A percentile compares a stretch with the other conserved stretches of the same genome.
phyloP scores from a whole-genome alignment of 2,797 vertebrate species.

The Acanthurus tractus region DNA sequence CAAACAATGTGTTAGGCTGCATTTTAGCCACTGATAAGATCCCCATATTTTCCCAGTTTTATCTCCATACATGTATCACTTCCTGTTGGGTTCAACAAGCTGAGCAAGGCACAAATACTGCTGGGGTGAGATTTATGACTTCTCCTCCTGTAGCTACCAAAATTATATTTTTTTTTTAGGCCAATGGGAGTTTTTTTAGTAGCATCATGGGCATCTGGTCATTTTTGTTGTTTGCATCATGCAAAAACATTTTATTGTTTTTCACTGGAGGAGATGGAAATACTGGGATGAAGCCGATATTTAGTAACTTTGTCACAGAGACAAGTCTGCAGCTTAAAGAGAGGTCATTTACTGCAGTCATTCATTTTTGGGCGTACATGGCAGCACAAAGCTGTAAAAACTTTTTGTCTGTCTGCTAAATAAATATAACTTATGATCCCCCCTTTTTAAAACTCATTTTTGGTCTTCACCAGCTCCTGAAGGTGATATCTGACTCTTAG shows the following conservation, averaged over 20 bases:
- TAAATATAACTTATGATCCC: not conserved
- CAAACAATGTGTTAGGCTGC: slow-evolving; percentile 24
- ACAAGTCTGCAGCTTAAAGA: no score
- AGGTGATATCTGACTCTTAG: not conserved
- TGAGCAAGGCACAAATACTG: not conserved
- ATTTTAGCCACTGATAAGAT: slow-evolving; percentile 26
- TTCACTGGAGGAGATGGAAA: slow-evolving; percentile 2
- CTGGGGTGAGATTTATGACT: not conserved
- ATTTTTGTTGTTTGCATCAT: not conserved
- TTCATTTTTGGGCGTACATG: not conserved
- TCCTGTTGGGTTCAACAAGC: slow-evolving; percentile 23
- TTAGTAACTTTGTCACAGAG: no score
- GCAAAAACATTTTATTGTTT: slow-evolving; percentile 6
- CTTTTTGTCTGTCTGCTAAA: not conserved
- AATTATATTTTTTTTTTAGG: slow-evolving; percentile 32
- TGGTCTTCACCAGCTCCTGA: not conserved
- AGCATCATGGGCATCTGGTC: not conserved
- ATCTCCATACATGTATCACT: slow-evolving; percentile 3
- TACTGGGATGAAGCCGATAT: not conserved
- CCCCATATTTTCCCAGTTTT: slow-evolving; percentile 19
- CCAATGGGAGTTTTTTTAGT: slow-evolving; percentile 1
- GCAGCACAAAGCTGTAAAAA: not conserved
- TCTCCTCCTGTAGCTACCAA: not conserved
- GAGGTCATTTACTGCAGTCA: not conserved
- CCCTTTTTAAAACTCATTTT: not conserved